phyloP scores from a whole-genome alignment of 23 tunicate species.

The Aplidium turbinatum region DNA sequence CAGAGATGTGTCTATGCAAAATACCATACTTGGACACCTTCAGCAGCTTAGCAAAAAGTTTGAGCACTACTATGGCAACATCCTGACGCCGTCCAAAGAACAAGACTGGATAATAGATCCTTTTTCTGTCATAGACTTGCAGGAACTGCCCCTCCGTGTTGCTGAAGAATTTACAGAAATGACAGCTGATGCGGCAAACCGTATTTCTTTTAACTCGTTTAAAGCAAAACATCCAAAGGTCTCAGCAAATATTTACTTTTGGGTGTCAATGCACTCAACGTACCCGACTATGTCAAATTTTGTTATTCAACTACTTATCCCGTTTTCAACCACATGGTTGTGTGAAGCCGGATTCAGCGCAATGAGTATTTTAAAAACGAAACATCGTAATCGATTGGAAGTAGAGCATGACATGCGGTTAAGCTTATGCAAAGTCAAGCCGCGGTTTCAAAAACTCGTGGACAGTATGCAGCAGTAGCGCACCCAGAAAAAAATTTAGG shows the following conservation, averaged over 20 bases:
- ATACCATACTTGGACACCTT: constrained; percentile 35
- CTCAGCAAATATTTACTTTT: constrained; percentile 33
- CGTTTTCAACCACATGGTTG: constrained; percentile 24
- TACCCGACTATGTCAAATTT: constrained; percentile 26
- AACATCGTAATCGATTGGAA: too few relatives aligned
- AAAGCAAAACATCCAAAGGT: constrained; percentile 24
- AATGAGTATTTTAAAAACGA: too few relatives aligned
- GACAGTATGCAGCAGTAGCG: too few relatives aligned
- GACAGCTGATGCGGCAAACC: constrained; percentile 35
- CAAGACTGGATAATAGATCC: constrained; percentile 50
- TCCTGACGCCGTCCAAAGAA: constrained; percentile 24
- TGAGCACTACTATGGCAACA: constrained; percentile 34
- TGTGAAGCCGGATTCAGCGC: too few relatives aligned
- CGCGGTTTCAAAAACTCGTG: too few relatives aligned
- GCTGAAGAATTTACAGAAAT: constrained; percentile 39
- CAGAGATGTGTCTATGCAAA: constrained; percentile 12
- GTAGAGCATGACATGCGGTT: too few relatives aligned
- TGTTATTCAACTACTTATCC: constrained; percentile 22
- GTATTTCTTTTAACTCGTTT: constrained; percentile 26
- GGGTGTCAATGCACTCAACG: constrained; percentile 17
- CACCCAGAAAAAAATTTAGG: too few relatives aligned
- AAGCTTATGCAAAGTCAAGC: too few relatives aligned
- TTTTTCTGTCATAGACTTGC: constrained; percentile 33
- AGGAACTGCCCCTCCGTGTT: constrained; percentile 52
- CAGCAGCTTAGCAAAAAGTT: constrained; percentile 35